These are phyloP conservation scores for Sphaerophoria rueppellii DNA, from an alignment of 2,888 invertebrate genomes.

Conservation along the genomic window DNA sequence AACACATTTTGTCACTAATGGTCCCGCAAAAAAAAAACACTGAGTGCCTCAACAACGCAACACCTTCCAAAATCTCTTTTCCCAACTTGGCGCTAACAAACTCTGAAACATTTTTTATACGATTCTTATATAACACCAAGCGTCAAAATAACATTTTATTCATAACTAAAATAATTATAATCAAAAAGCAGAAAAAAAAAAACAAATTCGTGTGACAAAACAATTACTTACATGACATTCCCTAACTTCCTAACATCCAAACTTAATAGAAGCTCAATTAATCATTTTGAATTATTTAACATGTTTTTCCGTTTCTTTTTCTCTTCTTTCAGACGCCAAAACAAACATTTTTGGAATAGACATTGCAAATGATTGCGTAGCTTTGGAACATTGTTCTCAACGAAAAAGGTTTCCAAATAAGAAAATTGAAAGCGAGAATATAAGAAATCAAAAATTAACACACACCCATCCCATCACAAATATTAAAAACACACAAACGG, in stretches of 20 bases:
- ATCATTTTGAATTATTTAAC: slow-evolving; percentile 7
- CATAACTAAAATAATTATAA: background rate
- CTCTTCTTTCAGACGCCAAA: slow-evolving; percentile 40
- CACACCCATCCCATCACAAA: too few species aligned
- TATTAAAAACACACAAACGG: background rate
- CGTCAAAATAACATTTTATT: slow-evolving; percentile 30
- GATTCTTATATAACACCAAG: slow-evolving; percentile 41
- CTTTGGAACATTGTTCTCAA: slow-evolving; percentile 24
- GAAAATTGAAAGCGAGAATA: slow-evolving; percentile 26
- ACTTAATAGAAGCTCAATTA: slow-evolving; percentile 5
- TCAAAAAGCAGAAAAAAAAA: slow-evolving; percentile 11
- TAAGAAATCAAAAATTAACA: background rate
- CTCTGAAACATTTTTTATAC: background rate
- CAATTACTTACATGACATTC: background rate
- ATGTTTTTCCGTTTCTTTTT: slow-evolving; percentile 15
- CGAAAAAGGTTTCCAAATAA: slow-evolving; percentile 6
- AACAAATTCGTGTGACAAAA: slow-evolving; percentile 3
- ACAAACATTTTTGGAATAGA: slow-evolving; percentile 6
- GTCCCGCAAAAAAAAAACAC: slow-evolving; percentile 2
- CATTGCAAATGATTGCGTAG: slow-evolving; percentile 51
- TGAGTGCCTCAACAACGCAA: too few species aligned
- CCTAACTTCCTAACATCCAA: slow-evolving; percentile 10
- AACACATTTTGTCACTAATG: slow-evolving; percentile 33
- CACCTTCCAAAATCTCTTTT: background rate
- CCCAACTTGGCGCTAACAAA: background rate